Percentiles rank a stretch among this genome's conserved stretches.
phyloP scores from a whole-genome alignment of 2,113 vertebrate species.

The Nycticebus coucang region DNA sequence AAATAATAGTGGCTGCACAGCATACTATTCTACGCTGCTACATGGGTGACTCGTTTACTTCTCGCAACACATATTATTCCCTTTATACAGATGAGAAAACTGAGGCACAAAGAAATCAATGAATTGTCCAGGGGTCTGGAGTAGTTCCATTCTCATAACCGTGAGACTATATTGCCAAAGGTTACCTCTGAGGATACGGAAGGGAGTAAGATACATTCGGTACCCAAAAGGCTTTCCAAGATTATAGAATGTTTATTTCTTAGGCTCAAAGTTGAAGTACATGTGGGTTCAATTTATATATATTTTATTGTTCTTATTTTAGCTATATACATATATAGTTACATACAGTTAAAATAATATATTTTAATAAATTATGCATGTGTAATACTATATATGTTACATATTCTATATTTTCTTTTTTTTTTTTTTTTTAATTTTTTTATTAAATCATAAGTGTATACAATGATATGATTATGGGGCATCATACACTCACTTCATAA shows the following conservation, averaged over 20 bases:
- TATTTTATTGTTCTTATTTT: background rate
- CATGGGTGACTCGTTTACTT: background rate
- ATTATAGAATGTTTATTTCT: background rate
- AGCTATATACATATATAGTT: background rate
- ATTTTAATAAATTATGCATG: background rate
- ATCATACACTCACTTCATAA: no score
- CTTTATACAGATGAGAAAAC: background rate
- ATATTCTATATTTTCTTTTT: background rate
- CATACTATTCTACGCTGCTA: background rate
- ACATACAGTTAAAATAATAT: background rate
- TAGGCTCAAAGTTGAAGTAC: background rate
- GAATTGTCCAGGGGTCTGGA: background rate
- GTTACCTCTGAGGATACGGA: background rate
- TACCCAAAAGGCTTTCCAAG: background rate
- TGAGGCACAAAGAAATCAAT: background rate
- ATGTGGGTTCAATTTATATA: background rate
- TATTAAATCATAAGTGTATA: no score
- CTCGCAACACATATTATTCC: background rate
- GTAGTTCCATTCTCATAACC: background rate
- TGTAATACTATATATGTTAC: background rate
- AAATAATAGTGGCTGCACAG: background rate
- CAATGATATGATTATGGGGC: no score
- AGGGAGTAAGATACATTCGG: background rate
- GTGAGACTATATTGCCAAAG: background rate
- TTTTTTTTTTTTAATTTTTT: no score